Base-by-base conservation (phyloP, 2,888 invertebrate genomes). In the Trichopria drosophilae region DNA sequence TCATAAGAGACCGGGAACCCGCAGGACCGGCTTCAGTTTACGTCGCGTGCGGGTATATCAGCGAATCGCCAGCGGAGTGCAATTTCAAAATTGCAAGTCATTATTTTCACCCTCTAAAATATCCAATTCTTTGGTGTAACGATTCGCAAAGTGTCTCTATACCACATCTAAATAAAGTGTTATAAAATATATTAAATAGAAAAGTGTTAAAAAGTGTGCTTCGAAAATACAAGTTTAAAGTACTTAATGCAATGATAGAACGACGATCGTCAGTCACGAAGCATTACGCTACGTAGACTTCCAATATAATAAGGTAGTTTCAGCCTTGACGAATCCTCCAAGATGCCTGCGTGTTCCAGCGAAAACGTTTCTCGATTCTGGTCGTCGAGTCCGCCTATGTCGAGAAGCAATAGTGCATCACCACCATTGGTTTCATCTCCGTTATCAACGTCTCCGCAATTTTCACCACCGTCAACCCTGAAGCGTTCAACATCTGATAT, bases 331-430 rank as follows among this genome's bases (percentile, higher is more conserved):
- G n/a, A n/a, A n/a, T n/a, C 16, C 23, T 34, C 3, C 71, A 77
- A 73, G 71, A 86, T 86, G 86, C 86, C 86, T 73, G 82, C 84
- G 63, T 84, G 84, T 67, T 80, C 82, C 65, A 80, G 83, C 60
- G 86, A 86, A 69, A 84, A 80, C 71, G 66, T 77, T 28, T 75
- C 79, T 52, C 81, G 82, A 72, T 80, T 82, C 60, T 80, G 79
- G 78, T 73, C 78, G 6, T 77, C 78, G 61, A 79, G 76, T 60
- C 79, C 80, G 29, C 75, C 70, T 3, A 63, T 59, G 53, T 78
- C 81, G 68, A 79, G 82, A 61, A 80, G 81, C 60, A 79, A 78
- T 66, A 80, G 81, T 32, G 80, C 79, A 46, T 76, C 82, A 24
- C 79, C 79, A 26, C 73, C 65, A 76, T 80, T 71, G n/a, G 67